Evolutionary conservation across 30 jellyfish, hydroid and myxozoan genomes (phyloP), one percentile per base, ranked within the genome.

Genomic region (Aurelia sp.): DNA sequence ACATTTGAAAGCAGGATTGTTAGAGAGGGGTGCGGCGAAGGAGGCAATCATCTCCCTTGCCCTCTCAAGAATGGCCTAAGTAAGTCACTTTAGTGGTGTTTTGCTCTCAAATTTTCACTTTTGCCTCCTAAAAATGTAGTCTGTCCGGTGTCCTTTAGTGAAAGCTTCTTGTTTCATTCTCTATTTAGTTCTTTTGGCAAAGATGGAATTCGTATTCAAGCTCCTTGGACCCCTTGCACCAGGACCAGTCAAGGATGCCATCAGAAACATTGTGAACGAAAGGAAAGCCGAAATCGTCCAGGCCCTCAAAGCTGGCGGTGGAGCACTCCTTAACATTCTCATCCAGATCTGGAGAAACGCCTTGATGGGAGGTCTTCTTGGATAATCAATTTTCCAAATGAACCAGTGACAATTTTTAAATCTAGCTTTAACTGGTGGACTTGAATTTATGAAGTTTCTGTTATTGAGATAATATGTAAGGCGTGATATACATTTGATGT

Each of bases 151-250:
- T 27, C 33, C 33, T 2, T 27, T 9, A 7, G 50, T 37, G 9
- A 37, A 0, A 37, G 35, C 22, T 33, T 11, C 0, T 0, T 30
- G 12, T 2, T 10, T 73, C 10, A 21, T 57, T 75, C 47, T 19
- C 20, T 11, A 16, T 37, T 18, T 40, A 81, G 90, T 81, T 19
- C 74, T 81, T 52, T 52, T 81, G 82, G 90, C 81, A 50, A 81
- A 81, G 65, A 81, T 81, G 90, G 90, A 81, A 66, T 66, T 81
- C 59, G 73, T 81, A 61, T 81, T 81, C 83, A 81, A 81, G 52
- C 50, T 81, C 21, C 31, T 81, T 30, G 90, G 90, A 66, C 90
- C 90, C 11, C 83, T 81, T 52, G 90, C 90, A 66, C 90, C 90
- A 6, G 67, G 21, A 31, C 62, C 27, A 10, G 90, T 81, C 3